phyloP scores from a whole-genome alignment of 1,140 invertebrate genomes.

The Calephelis virginiensis region DNA sequence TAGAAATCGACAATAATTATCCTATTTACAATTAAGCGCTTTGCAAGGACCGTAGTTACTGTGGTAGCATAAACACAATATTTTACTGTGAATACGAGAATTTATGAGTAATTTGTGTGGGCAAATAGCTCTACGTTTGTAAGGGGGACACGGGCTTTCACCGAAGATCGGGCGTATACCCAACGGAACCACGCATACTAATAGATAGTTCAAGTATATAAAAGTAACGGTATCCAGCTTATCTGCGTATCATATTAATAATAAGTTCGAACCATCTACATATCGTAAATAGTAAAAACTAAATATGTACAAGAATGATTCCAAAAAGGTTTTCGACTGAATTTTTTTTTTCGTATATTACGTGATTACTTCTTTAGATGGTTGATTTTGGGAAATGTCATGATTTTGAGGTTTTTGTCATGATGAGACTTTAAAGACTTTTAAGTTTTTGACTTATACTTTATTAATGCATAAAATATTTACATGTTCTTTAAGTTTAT shows the following conservation, averaged over 20 bases:
- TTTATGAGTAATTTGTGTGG: conserved; percentile 60
- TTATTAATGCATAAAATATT: too few relatives aligned
- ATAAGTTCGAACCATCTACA: conserved; percentile 31
- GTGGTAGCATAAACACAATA: conserved; percentile 49
- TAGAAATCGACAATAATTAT: conserved; percentile 36
- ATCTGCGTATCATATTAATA: conserved; percentile 42
- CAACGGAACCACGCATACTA: conserved; percentile 64
- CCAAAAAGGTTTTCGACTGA: too few relatives aligned
- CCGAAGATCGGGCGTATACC: conserved; percentile 50
- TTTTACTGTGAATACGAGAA: conserved; percentile 52
- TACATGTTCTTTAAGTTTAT: too few relatives aligned
- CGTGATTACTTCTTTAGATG: too few relatives aligned
- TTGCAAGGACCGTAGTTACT: conserved; percentile 44
- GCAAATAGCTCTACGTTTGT: conserved; percentile 46
- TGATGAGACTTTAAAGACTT: too few relatives aligned
- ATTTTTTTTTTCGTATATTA: too few relatives aligned
- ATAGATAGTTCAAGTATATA: conserved; percentile 63
- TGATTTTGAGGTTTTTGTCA: too few relatives aligned
- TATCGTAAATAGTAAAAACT: too few relatives aligned
- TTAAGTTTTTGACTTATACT: too few relatives aligned
- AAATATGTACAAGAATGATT: too few relatives aligned
- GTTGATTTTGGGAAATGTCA: too few relatives aligned
- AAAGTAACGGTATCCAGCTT: conserved; percentile 68
- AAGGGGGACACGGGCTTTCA: conserved; percentile 65
- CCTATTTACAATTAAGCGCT: conserved; percentile 50